Conservation (phyloP, 1,140 invertebrate genomes). For the Asbolus verrucosus region DNA sequence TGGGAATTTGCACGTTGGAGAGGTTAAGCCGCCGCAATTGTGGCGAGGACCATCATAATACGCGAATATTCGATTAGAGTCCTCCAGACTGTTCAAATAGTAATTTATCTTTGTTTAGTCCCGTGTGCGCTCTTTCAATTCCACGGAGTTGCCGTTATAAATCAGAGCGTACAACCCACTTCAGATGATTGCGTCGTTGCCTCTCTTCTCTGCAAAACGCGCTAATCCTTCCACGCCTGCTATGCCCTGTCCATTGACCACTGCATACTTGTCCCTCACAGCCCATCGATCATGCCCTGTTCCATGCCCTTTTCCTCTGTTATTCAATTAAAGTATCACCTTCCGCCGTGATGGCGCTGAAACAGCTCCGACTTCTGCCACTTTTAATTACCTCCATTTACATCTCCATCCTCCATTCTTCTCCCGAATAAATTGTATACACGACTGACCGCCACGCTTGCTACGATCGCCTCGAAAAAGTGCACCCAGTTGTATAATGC, state of each 20-base stretch:
- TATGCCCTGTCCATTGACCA: conserved; percentile 26
- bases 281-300: conserved; percentile 11
- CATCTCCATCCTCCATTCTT: not conserved
- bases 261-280: conserved; percentile 30
- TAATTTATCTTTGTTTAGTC: conserved; percentile 45
- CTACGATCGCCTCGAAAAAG: not conserved
- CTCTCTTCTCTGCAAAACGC: conserved; percentile 31
- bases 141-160: conserved; percentile 37
- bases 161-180: conserved; percentile 45
- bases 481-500: not conserved
- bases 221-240: conserved; percentile 22
- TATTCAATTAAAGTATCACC: conserved; percentile 25
- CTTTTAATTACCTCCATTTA: conserved; percentile 21
- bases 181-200: conserved; percentile 37
- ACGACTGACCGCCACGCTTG: conserved; percentile 13
- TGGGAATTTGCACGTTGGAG: not conserved
- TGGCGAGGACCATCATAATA: conserved; percentile 8
- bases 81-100: conserved; percentile 38
- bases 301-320: conserved; percentile 7
- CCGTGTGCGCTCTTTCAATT: conserved; percentile 43
- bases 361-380: not conserved
- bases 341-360: not conserved
- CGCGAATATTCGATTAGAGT: conserved; percentile 40
- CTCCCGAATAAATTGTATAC: not conserved
- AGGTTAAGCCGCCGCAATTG: not conserved